phyloP scores from a whole-genome alignment of 2,797 vertebrate genomes.

The Lemur catta region DNA sequence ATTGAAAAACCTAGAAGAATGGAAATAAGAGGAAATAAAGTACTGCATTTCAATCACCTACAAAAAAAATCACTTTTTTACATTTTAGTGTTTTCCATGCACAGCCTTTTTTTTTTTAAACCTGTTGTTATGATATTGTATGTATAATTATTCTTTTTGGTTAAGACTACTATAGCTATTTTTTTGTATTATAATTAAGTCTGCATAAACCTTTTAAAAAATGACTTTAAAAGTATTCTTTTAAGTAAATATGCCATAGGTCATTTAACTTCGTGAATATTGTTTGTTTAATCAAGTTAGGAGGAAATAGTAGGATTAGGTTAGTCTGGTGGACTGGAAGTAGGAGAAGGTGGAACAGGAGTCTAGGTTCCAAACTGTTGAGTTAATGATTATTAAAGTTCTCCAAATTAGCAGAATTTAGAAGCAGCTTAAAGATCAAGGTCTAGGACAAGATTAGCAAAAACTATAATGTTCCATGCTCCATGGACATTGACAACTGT shows the following conservation, averaged over 20 bases:
- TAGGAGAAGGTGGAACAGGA: background rate
- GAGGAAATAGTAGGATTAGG: background rate
- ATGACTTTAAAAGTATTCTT: background rate
- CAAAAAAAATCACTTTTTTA: background rate
- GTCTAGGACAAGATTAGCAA: background rate
- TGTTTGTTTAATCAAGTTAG: background rate
- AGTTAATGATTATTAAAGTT: background rate
- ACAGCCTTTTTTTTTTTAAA: background rate
- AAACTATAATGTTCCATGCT: background rate
- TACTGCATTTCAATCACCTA: background rate
- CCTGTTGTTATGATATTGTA: background rate
- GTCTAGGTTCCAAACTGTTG: background rate
- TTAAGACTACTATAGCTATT: background rate
- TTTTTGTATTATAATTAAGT: background rate
- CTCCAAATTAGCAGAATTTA: background rate
- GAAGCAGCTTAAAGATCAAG: background rate
- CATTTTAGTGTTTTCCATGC: background rate
- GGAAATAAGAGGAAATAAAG: background rate
- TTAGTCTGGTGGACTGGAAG: background rate
- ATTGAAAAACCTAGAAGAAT: background rate
- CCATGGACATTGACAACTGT: background rate
- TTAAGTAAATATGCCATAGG: background rate
- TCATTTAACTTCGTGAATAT: background rate
- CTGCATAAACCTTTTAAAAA: background rate
- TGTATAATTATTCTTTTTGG: conserved; percentile 1